Evolutionary conservation across 2,797 vertebrate species (phyloP), one percentile per base, ranked within the genome.

Genomic region (Tinamus major): DNA sequence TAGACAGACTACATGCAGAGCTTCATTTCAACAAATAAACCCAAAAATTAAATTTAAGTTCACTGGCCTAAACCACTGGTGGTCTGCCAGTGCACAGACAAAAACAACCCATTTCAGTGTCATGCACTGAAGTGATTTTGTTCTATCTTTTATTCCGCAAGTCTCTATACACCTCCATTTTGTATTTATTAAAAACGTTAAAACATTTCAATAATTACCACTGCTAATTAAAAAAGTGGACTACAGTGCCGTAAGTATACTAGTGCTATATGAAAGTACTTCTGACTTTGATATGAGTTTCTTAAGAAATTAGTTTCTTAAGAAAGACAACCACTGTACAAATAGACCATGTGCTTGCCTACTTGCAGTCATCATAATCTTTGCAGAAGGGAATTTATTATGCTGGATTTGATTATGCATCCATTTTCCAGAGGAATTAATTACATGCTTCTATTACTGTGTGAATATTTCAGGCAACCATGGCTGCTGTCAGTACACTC

Each of bases 351-450:
- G 59, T 81, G 79, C 42, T 88, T 88, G 49, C 65, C 51, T 88
- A 49, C 61, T 93, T 89, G 68, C 51, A 88, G 68, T 85, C 83
- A 87, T 83, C 35, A 61, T 96, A 89, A 93, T 95, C 69, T 46
- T 95, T 81, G 55, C 55, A 93, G 85, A 76, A 75, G 91, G 70
- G 96, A 46, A 94, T 95, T 97, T 92, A 96, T 93, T 96, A 81
- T 85, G 21, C 80, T 93, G 49, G 31, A 68, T 94, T 95, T 92
- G 95, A 92, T 95, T 94, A 93, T 4, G 9, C 55, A 93, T 92
- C 64, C 58, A 42, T 94, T 94, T 95, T 93, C 85, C n/a, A 92
- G 72, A 92, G 49, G 77, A 97, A 95, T 96, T 93, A 96, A 96
- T 96, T 87, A 94, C 76, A 93, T 85, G 59, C 58, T 94, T 86